A percentile compares a stretch with the other conserved stretches of the same genome.
phyloP scores from a whole-genome alignment of 2,797 vertebrate species.

The Chromobotia macracanthus region DNA sequence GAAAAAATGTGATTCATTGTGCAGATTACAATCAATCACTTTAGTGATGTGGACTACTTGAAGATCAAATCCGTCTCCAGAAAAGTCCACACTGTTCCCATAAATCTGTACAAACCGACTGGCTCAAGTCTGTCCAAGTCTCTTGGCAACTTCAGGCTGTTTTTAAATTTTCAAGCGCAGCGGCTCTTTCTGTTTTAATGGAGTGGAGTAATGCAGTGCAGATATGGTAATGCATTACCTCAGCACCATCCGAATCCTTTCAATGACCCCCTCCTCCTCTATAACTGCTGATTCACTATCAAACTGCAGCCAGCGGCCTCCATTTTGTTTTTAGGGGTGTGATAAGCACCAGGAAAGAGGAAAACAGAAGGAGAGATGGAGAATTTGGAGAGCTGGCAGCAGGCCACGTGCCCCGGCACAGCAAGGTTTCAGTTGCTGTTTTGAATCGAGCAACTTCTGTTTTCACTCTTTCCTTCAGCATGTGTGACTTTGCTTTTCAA shows the following conservation, averaged over 20 bases:
- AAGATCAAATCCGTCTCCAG: not conserved
- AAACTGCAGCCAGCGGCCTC: not conserved
- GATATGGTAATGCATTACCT: conserved; percentile 40
- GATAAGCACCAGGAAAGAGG: not conserved
- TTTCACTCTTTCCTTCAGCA: not conserved
- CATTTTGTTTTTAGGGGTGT: not conserved
- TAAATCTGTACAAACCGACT: conserved; percentile 9
- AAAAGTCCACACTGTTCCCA: conserved; percentile 10
- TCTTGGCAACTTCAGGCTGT: conserved; percentile 9
- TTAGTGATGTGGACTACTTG: not conserved
- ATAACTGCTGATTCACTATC: conserved; percentile 39
- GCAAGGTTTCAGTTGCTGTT: not conserved
- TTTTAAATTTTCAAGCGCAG: conserved; percentile 28
- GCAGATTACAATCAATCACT: conserved; percentile 18
- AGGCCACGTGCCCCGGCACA: not conserved
- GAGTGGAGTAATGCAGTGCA: conserved; percentile 37
- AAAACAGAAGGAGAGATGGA: not conserved
- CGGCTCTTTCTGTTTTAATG: too few relatives aligned
- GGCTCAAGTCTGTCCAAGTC: conserved; percentile 9
- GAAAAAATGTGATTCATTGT: conserved; percentile 14
- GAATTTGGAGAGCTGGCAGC: not conserved
- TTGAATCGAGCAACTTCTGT: not conserved
- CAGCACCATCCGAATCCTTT: conserved; percentile 27
- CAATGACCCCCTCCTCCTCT: conserved; percentile 17
- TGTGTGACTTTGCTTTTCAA: conserved; percentile 22